These are phyloP conservation scores for Eumacrocentrus americanus DNA, from an alignment of 2,888 invertebrate species.

Conservation along the genomic window DNA sequence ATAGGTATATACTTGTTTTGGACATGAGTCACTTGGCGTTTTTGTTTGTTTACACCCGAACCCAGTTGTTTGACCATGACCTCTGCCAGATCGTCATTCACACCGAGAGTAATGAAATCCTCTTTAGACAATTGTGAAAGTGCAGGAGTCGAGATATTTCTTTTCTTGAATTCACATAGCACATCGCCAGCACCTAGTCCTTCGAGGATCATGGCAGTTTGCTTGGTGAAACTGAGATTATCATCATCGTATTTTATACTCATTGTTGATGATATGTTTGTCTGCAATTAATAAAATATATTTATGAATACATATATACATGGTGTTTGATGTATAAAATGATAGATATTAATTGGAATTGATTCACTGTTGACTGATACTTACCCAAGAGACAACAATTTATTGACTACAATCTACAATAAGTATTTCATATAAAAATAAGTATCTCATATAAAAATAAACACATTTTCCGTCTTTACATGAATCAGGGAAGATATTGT, in stretches of 20 bases:
- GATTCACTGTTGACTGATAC: too few relatives aligned
- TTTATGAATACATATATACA: too few relatives aligned
- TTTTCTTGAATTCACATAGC: conserved; percentile 39
- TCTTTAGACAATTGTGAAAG: conserved; percentile 41
- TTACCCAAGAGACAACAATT: too few relatives aligned
- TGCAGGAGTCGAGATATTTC: conserved; percentile 42
- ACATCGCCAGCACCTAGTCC: conserved; percentile 42
- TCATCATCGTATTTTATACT: conserved; percentile 26
- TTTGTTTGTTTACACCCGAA: conserved; percentile 14
- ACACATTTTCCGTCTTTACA: too few relatives aligned
- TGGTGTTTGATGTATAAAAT: too few relatives aligned
- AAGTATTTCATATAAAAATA: too few relatives aligned
- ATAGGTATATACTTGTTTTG: conserved; percentile 13
- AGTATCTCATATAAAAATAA: too few relatives aligned
- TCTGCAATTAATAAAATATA: too few relatives aligned
- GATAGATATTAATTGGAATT: too few relatives aligned
- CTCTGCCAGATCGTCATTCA: conserved; percentile 29
- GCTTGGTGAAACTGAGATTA: conserved; percentile 42
- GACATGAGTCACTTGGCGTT: neutral
- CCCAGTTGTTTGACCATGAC: conserved; percentile 30
- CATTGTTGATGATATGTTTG: conserved; percentile 21
- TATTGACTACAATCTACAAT: too few relatives aligned
- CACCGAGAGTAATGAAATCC: conserved; percentile 45
- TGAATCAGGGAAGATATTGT: too few relatives aligned
- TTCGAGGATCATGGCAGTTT: conserved; percentile 42